Conservation (phyloP, 2,888 invertebrate species). For the Marasmarcha lunaedactyla region DNA sequence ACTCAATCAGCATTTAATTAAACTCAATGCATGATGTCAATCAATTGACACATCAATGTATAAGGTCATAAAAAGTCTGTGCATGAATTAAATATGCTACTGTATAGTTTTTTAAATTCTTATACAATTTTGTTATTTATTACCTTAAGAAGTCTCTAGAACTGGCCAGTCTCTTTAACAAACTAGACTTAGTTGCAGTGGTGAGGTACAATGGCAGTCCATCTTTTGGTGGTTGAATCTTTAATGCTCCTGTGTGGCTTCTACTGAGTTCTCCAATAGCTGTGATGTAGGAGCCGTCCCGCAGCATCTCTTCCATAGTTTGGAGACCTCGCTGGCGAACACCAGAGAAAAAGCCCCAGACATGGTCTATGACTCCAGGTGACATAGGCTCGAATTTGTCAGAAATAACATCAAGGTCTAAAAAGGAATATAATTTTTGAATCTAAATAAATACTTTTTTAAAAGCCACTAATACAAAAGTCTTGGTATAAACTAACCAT, state of each 20-base stretch:
- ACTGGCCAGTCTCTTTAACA: constrained; percentile 79
- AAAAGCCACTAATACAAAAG: too few species aligned
- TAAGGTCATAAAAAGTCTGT: too few species aligned
- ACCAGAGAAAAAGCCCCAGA: constrained; percentile 89
- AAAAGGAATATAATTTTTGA: constrained; percentile 1
- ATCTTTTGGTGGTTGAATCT: constrained; percentile 79
- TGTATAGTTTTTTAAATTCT: too few species aligned
- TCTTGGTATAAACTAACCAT: too few species aligned
- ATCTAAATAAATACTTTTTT: too few species aligned
- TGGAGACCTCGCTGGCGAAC: constrained; percentile 86
- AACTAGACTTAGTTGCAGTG: constrained; percentile 79
- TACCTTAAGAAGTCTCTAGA: constrained; percentile 78
- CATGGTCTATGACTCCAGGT: constrained; percentile 80
- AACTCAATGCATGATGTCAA: too few species aligned
- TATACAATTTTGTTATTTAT: too few species aligned
- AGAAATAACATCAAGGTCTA: constrained; percentile 84
- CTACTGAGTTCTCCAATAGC: constrained; percentile 81
- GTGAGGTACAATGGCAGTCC: constrained; percentile 83
- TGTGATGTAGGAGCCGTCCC: constrained; percentile 84
- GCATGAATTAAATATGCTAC: too few species aligned
- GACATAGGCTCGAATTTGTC: constrained; percentile 85
- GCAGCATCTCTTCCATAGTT: constrained; percentile 87
- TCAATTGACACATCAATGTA: too few species aligned
- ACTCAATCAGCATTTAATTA: too few species aligned
- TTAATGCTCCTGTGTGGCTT: constrained; percentile 73